A percentile compares a stretch with the other conserved stretches of the same genome.
Evolutionary conservation across 2,888 invertebrate species (phyloP).

Genomic region (Ariolimax columbianus): DNA sequence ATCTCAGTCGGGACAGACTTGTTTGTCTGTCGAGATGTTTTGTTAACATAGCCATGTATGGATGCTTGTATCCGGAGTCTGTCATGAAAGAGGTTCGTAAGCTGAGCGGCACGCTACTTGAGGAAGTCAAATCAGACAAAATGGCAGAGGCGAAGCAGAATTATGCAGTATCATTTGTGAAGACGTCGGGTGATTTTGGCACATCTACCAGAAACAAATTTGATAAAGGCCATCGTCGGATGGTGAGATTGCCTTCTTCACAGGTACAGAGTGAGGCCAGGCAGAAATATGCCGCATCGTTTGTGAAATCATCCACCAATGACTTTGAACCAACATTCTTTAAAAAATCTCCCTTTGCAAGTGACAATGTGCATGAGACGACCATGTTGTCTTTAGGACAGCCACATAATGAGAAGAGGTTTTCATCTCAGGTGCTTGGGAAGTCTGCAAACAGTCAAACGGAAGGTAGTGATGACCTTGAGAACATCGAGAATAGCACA

Average conservation of each 20-base stretch:
- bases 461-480: not conserved
- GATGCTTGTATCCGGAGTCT: constrained; percentile 86
- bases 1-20: constrained; percentile 87
- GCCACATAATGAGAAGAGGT: not conserved
- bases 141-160: constrained; percentile 78
- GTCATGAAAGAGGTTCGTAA: constrained; percentile 89
- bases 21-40: constrained; percentile 93
- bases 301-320: constrained; percentile 60
- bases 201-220: not conserved
- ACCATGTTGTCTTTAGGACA: not conserved
- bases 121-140: constrained; percentile 84
- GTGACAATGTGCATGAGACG: not conserved
- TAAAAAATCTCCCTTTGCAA: too few relatives aligned
- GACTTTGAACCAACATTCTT: too few relatives aligned
- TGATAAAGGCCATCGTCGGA: not conserved
- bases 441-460: not conserved
- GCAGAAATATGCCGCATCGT: constrained; percentile 58
- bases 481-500: not conserved
- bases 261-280: constrained; percentile 79
- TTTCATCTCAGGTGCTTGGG: not conserved
- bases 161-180: constrained; percentile 63
- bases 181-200: constrained; percentile 45
- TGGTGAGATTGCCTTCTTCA: too few relatives aligned
- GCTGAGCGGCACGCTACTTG: constrained; percentile 83
- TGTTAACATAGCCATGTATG: constrained; percentile 77